A percentile compares a stretch with the other conserved stretches of the same genome.
phyloP scores from a whole-genome alignment of 2,888 invertebrate genomes.

The Osmoderma eremita region DNA sequence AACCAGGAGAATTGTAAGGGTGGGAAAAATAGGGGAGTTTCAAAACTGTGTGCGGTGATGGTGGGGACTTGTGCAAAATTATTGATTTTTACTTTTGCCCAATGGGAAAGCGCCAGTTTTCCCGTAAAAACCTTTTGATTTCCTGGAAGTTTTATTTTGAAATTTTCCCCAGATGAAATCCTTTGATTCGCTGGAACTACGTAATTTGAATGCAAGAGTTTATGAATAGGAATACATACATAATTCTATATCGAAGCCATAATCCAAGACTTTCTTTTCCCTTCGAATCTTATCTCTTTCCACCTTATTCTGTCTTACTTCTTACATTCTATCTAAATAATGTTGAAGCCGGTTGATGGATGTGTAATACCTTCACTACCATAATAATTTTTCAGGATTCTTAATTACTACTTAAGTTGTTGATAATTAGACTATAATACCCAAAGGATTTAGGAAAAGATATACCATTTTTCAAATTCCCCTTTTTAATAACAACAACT shows the following conservation, averaged over 20 bases:
- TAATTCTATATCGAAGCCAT: background rate
- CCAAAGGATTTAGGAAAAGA: too few relatives aligned
- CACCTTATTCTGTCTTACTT: too few relatives aligned
- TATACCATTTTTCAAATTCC: too few relatives aligned
- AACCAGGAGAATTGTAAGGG: constrained; percentile 5
- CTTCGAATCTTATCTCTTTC: too few relatives aligned
- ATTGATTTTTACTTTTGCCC: constrained; percentile 42
- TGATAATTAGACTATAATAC: too few relatives aligned
- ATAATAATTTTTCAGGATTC: too few relatives aligned
- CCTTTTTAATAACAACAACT: too few relatives aligned
- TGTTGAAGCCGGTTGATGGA: too few relatives aligned
- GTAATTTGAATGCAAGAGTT: constrained; percentile 10
- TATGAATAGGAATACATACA: constrained; percentile 1
- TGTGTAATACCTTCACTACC: too few relatives aligned
- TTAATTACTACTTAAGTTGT: too few relatives aligned
- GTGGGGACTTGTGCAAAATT: constrained; percentile 32
- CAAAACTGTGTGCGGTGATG: constrained; percentile 25
- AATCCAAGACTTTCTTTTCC: too few relatives aligned
- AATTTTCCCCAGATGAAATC: constrained; percentile 13
- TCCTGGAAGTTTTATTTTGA: constrained; percentile 16
- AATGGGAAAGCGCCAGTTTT: constrained; percentile 30
- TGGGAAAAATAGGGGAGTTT: constrained; percentile 19
- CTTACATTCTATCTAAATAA: too few relatives aligned
- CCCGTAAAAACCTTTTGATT: constrained; percentile 28
- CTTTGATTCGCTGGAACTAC: constrained; percentile 25